Evolutionary conservation across 1,140 invertebrate species (phyloP).

Genomic region (Cherax destructor): DNA sequence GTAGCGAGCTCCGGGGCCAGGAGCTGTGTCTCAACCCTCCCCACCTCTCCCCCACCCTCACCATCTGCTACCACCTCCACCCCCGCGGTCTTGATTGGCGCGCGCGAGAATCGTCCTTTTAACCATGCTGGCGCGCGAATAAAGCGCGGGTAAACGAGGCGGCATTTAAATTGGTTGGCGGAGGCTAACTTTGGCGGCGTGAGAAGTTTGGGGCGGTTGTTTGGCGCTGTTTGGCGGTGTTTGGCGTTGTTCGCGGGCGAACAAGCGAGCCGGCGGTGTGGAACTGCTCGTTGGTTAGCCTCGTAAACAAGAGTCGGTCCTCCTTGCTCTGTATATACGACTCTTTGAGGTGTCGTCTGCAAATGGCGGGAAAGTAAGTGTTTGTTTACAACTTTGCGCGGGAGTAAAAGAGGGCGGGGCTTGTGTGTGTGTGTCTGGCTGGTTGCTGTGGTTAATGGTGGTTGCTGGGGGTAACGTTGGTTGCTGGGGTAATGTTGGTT

Average conservation of each 20-base stretch:
- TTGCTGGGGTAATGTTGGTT: no score
- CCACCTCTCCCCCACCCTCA: neutral
- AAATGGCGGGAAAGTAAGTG: neutral
- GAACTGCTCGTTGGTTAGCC: neutral
- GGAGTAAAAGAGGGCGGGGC: neutral
- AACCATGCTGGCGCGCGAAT: neutral
- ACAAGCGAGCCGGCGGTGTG: neutral
- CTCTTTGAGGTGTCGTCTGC: neutral
- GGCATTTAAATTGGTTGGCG: neutral
- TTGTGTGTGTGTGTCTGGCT: no score
- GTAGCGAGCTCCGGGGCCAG: no score
- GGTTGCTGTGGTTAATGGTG: neutral
- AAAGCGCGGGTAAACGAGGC: neutral
- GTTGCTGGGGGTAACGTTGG: neutral
- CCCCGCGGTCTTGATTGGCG: neutral
- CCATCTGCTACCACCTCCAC: neutral
- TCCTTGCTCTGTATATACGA: neutral
- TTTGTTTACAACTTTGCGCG: constrained; percentile 1
- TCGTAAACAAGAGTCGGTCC: neutral
- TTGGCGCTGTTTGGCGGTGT: constrained; percentile 13
- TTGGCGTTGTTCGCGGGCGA: constrained; percentile 1
- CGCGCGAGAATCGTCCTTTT: constrained; percentile 2
- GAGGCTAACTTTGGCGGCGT: neutral
- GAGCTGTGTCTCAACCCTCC: no score
- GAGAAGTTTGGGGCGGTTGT: neutral